Evolutionary conservation across 2,113 vertebrate genomes (phyloP), one percentile per base, ranked within the genome.

Genomic region (Melanocharis versteri): DNA sequence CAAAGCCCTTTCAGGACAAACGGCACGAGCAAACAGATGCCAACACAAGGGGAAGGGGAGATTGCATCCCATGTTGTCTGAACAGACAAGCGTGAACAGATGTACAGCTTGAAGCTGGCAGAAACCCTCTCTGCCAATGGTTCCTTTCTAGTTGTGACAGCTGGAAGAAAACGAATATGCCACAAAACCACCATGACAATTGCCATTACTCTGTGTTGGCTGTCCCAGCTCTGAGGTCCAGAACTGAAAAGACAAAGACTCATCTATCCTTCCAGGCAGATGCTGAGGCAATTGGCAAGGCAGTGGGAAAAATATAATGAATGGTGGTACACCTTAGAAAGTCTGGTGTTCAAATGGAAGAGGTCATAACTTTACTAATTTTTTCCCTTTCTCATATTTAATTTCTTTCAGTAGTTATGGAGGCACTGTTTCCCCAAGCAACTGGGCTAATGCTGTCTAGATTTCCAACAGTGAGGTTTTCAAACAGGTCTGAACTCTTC

Each of bases 121-220:
- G 62, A 73, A 90, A 31, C 62, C 42, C 54, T 15, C 68, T 66
- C 85, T 95, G 72, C 88, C 90, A 84, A 7, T 48, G 80, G 53
- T 54, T 96, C 69, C 64, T 81, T 88, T 90, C 83, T 86, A 75
- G 79, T 75, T 83, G 28, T 90, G 93, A 96, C 94, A 96, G 94
- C 96, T 96, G 95, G 93, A 92, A 89, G 87, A 91, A 95, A 93
- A 92, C 6, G 21, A 90, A 71, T 81, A 73, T 37, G 60, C 83
- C 87, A 89, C 88, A 94, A 95, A 96, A 83, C 85, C 92, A 93
- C 90, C 92, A 58, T 88, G 88, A 22, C 71, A 95, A 95, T 96
- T 92, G 64, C 88, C 53, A 33, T 95, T 91, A 88, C 68, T n/a
- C 85, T 65, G 64, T 9, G 0, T 2, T 83, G 68, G 35, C 76